Base-by-base conservation (phyloP, 2,888 invertebrate species). In the Philaethria dido region DNA sequence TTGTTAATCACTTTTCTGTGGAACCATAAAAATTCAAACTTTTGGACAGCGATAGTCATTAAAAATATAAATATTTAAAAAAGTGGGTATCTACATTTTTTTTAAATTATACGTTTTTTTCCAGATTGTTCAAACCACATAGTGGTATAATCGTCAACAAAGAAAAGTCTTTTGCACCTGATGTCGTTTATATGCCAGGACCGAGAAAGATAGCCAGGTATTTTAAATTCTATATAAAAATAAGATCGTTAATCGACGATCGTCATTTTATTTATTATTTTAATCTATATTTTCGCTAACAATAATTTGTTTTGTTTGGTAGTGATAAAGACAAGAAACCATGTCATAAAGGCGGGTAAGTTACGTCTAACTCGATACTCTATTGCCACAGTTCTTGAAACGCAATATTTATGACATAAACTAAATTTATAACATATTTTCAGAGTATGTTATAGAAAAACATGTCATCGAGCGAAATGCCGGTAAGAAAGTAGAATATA, bases 101-200 rank as follows among this genome's bases (percentile, higher is more conserved):
- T 47, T 18, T 0, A 3, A 16, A 44, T 6, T 11, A 11, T 18
- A 2, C 4, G 33, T 18, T 47, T 18, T 20, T 39, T 88, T 87
- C 69, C 82, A 92, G 92, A 0, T 73, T 91, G 44, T 86, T 79
- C 71, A 84, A 82, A 72, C 88, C 92, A 2, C 91, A 90, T 72
- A 92, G 92, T 70, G 92, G 91, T 14, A 83, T 92, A 20, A 73
- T 91, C 14, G 77, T 92, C 20, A 92, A 92, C 69, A 78, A 75
- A 69, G 85, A 87, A 59, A 78, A 77, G 55, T 74, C 80, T 2
- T 92, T 78, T 66, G 84, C 82, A 18, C 89, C 90, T 1, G 85
- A 90, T 5, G 83, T 84, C 1, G 83, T 85, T 1, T 73, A 78
- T 62, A 66, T 82, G n/a, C 83, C 86, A 6, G 88, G 88, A 11